phyloP scores from a whole-genome alignment of 2,888 invertebrate species.

The Chironomus tentans region DNA sequence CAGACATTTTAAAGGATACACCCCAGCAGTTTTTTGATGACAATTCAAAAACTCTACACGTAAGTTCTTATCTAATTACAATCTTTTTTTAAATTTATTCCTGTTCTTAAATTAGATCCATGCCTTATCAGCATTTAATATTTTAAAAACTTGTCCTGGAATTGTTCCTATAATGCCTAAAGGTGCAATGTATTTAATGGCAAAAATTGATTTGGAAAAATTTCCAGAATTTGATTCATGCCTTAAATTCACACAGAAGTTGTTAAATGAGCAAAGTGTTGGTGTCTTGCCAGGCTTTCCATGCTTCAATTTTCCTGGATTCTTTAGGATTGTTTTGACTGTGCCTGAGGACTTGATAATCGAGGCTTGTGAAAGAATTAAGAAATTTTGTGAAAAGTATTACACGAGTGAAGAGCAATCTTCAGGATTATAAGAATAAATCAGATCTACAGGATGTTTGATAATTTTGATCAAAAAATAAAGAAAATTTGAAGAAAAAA shows the following conservation, averaged over 20 bases:
- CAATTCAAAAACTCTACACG: too few species aligned
- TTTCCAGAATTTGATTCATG: slow-evolving; percentile 78
- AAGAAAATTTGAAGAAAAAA: too few species aligned
- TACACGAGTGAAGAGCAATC: neutral
- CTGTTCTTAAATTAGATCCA: slow-evolving; percentile 49
- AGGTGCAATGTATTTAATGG: slow-evolving; percentile 99
- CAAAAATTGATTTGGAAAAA: slow-evolving; percentile 63
- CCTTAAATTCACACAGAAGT: slow-evolving; percentile 72
- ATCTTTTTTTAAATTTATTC: too few species aligned
- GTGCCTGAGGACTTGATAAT: slow-evolving; percentile 72
- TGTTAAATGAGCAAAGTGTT: slow-evolving; percentile 91
- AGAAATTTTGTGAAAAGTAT: slow-evolving; percentile 69
- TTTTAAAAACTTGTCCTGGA: slow-evolving; percentile 62
- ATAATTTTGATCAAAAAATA: neutral
- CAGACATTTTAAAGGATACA: slow-evolving; percentile 73
- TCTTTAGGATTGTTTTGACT: slow-evolving; percentile 87
- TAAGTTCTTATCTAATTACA: too few species aligned
- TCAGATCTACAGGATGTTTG: too few species aligned
- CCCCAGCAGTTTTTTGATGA: slow-evolving; percentile 77
- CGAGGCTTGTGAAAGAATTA: slow-evolving; percentile 80
- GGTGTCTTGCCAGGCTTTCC: slow-evolving; percentile 87
- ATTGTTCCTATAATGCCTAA: slow-evolving; percentile 69
- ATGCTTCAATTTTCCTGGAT: slow-evolving; percentile 63
- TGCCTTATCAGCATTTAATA: slow-evolving; percentile 67
- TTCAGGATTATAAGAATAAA: too few species aligned